Conservation (phyloP, 2,113 vertebrate species). For the Hirundichthys speculiger region DNA sequence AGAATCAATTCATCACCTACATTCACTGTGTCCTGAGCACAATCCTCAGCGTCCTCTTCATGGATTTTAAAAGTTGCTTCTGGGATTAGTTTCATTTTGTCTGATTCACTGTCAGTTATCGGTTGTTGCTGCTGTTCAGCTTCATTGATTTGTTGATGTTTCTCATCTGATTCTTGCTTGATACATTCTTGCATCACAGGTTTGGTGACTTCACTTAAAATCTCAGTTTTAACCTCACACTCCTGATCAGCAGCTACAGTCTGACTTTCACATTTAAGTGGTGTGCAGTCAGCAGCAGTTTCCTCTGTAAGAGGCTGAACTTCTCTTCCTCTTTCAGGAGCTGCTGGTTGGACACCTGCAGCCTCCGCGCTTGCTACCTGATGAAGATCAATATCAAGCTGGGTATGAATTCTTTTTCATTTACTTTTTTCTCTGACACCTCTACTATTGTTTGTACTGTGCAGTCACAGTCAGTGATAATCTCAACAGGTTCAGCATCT, state of each 20-base stretch:
- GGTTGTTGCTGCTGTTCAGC: conserved; percentile 16
- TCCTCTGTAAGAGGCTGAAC: conserved; percentile 2
- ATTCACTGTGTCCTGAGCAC: conserved; percentile 28
- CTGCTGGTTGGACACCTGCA: background rate
- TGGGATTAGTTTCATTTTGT: conserved; percentile 14
- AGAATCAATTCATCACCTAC: conserved; percentile 54
- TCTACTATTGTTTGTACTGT: conserved; percentile 41
- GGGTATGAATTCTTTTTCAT: conserved; percentile 54
- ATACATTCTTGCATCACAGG: conserved; percentile 10
- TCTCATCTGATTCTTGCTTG: conserved; percentile 12
- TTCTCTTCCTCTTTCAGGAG: conserved; percentile 4
- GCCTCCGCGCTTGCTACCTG: conserved; percentile 25
- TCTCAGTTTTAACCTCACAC: conserved; percentile 30
- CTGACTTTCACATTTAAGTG: background rate
- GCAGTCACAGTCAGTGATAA: conserved; percentile 38
- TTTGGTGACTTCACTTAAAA: conserved; percentile 8
- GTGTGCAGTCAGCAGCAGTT: background rate
- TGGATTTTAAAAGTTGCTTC: conserved; percentile 12
- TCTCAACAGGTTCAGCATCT: conserved; percentile 28
- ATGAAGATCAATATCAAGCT: conserved; percentile 58
- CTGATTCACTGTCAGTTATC: background rate
- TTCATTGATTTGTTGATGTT: conserved; percentile 19
- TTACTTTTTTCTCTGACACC: conserved; percentile 36
- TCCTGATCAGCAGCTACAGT: conserved; percentile 3
- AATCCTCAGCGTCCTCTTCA: conserved; percentile 8